Base-by-base conservation (phyloP, 2,797 vertebrate genomes). In the Steatocranus sp. region DNA sequence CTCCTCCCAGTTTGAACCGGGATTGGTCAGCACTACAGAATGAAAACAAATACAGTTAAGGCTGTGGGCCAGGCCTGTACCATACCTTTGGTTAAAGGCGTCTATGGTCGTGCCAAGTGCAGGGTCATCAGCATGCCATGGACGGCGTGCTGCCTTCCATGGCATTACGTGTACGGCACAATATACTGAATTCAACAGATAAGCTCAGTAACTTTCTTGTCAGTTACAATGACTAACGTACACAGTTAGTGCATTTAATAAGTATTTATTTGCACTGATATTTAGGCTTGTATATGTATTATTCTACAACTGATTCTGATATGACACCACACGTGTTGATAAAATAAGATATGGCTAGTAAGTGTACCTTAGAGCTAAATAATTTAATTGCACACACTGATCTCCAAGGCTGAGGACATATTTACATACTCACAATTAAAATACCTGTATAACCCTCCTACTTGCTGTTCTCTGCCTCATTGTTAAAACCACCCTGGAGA, bases 41-140 rank as follows among this genome's bases (percentile, higher is more conserved):
- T 88, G 89, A 94, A 95, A 94, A 95, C 94, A 95, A 95, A 92
- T 92, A 87, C 91, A 87, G 88, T 48, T 11, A 41, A 17, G 48
- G 76, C 88, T 51, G 11, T 1, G 70, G 83, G 86, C 85, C 73
- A 74, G 76, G 86, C 85, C 73, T 68, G 70, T 20, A 5, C 8
- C 36, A 76, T 25, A 8, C 4, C 32, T 81, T 38, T 75, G 50
- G 41, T 79, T 80, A 75, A 83, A 85, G 43, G 56, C 73, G 75
- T 30, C 68, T 46, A 48, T 79, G 58, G 66, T 61, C 79, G 68
- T 51, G 54, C 9, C 51, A 20, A 83, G 76, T 78, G 68, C 49
- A 79, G 38, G 70, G 51, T 61, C 43, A 80, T 54, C 51, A 70
- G 34, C 36, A 34, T n/a, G 18, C 5, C 5, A 53, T 51, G 50